Base-by-base conservation (phyloP, 2,888 invertebrate species). In the Mimumesa dahlbomi region DNA sequence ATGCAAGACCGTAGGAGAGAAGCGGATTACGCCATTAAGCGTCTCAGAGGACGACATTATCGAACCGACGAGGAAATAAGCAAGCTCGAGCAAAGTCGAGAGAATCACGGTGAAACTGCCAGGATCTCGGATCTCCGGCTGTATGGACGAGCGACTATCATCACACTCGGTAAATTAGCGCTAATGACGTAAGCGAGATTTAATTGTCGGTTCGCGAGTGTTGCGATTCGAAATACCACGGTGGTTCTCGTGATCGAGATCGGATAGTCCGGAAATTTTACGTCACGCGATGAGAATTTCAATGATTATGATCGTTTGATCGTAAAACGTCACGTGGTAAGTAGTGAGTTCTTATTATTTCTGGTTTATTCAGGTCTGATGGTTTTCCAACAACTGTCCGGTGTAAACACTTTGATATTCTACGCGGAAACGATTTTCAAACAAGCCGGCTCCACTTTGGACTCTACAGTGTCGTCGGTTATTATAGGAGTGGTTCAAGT, bases 321-420 rank as follows among this genome's bases (percentile, higher is more conserved):
- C n/a, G n/a, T n/a, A n/a, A n/a, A n/a, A n/a, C n/a, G n/a, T n/a
- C n/a, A n/a, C 7, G 25, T 7, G 25, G 25, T 25, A 7, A 25
- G 25, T 25, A 25, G 7, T 7, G 25, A 25, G 7, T 25, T 7
- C 4, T 25, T 25, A 25, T 25, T 25, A 25, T 7, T 25, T 25
- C 25, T 25, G 25, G 25, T 25, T 3, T 7, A 25, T 49, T 29
- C 48, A 81, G 92, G 92, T 4, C 90, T 95, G 2, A 93, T 94
- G 92, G 90, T 94, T 25, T 92, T 93, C 70, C 93, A 94, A 81
- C 93, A 93, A 78, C 85, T 92, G 74, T 92, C 92, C 43, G 94
- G 93, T 0, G 91, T 93, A 65, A 93, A 92, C 52, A 91, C 92
- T 0, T 89, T 93, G 2, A 90, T 93, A 11, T 93, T 93, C 75